Conservation (phyloP, 2,113 vertebrate genomes). For the Tetraodon nigroviridis region DNA sequence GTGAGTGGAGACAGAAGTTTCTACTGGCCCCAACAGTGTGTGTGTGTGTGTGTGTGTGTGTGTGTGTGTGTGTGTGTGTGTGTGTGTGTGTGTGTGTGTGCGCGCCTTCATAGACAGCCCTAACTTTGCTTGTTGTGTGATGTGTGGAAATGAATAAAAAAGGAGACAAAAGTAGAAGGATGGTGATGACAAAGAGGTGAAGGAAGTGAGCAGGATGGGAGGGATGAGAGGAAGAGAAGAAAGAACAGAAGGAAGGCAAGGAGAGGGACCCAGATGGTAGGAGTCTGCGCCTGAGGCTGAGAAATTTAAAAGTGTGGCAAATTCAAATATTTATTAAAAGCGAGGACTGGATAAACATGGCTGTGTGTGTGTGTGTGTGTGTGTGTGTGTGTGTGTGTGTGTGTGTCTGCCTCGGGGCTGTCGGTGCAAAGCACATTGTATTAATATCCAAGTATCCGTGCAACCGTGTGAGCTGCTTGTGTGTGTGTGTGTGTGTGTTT, state of each 20-base stretch:
- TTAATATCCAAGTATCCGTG: conserved; percentile 67
- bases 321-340: conserved; percentile 81
- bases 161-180: conserved; percentile 38
- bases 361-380: conserved; percentile 55
- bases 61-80: conserved; percentile 20
- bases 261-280: conserved; percentile 65
- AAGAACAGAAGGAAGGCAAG: conserved; percentile 13
- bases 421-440: conserved; percentile 68
- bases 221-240: conserved; percentile 11
- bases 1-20: too few species aligned
- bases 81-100: conserved; percentile 7
- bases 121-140: conserved; percentile 57
- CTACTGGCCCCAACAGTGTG: too few species aligned
- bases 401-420: conserved; percentile 50
- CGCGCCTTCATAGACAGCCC: conserved; percentile 7
- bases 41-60: too few species aligned
- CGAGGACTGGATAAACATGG: conserved; percentile 75
- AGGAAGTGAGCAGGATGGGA: conserved; percentile 2
- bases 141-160: conserved; percentile 57
- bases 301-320: conserved; percentile 76
- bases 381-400: conserved; percentile 34
- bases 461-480: conserved; percentile 44
- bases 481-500: conserved; percentile 30
- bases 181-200: not conserved
- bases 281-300: conserved; percentile 63